Base-by-base conservation (phyloP, 2,113 vertebrate genomes). In the Salvator merianae region DNA sequence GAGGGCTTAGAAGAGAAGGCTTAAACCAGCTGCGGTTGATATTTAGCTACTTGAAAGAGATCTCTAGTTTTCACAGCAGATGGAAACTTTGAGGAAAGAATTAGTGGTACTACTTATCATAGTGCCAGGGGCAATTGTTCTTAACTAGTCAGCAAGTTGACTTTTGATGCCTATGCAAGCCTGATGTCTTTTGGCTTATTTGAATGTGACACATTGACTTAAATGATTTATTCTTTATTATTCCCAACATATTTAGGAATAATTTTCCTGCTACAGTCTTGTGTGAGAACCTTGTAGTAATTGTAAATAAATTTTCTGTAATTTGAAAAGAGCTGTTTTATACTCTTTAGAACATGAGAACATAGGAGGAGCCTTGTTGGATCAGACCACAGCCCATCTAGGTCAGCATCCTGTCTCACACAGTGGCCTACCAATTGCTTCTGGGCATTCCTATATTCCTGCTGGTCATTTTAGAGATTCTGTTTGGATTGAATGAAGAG, bases 401-500 rank as follows among this genome's bases (percentile, higher is more conserved):
- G 88, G 88, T 87, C 43, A 47, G 43, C 43, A 47, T 47, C 43
- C 43, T 47, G 6, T 47, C 43, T 47, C 10, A 7, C 43, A 47
- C 43, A 47, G 43, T 47, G 43, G 43, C 2, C 43, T 47, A 47
- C 43, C 43, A 47, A 2, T 47, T 47, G 5, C 43, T 47, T 26
- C 28, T 65, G 7, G 28, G 22, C 28, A 9, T 65, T 62, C 28
- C 24, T 7, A 65, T 9, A 65, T n/a, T n/a, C n/a, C n/a, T n/a
- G n/a, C n/a, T n/a, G n/a, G n/a, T n/a, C 26, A 8, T 65, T 65
- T 65, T 65, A 65, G 26, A 65, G 24, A 65, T 30, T 47, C 10
- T 9, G 10, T 47, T 47, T 91, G 88, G 93, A 92, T 71, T 83
- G 63, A 38, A 88, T 92, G 91, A 93, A 89, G 87, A 91, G 91